Evolutionary conservation across 2,113 vertebrate species (phyloP), one percentile per base, ranked within the genome.

Genomic region (Platycercus adscitus): DNA sequence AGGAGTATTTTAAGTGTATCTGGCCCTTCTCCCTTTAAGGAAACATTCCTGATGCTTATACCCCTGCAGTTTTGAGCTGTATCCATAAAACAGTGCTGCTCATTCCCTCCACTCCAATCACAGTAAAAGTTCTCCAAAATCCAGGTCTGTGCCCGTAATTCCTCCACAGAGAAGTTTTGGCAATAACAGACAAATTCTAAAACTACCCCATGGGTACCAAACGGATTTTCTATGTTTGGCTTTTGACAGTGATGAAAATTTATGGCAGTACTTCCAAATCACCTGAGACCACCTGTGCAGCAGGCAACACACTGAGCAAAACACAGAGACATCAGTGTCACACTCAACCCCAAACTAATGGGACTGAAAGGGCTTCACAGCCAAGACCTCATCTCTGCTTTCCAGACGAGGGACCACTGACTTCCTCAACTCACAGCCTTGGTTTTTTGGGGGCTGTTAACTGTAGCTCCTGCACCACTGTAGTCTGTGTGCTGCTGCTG

Each of bases 211-310:
- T 35, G 17, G 23, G 21, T 49, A 73, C 10, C 33, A 77, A 65
- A 70, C 21, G 17, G 13, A 70, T 73, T 73, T 83, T 25, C 11
- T 81, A 63, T 60, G 19, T 35, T 71, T 63, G 66, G 18, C 39
- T 73, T 64, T 33, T 81, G 63, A 60, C 70, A 13, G 28, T 61
- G 28, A 66, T 63, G 28, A 70, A 80, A 77, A 83, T 41, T 16
- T 2, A 76, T 13, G 28, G 52, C 66, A 82, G 33, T 5, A 20
- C 39, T 86, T 91, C 24, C 61, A 79, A 41, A 73, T 24, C 55
- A 52, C 50, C n/a, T 1, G 39, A 75, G 55, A 70, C n/a, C 35
- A 28, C 14, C 60, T n/a, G n/a, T 0, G 2, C 1, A 7, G 70
- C 20, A 52, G 47, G 31, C 66, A 80, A 60, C 14, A 39, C 17